These are phyloP conservation scores for Nomada ferruginata DNA, from an alignment of 2,888 invertebrate genomes.

Conservation along the genomic window DNA sequence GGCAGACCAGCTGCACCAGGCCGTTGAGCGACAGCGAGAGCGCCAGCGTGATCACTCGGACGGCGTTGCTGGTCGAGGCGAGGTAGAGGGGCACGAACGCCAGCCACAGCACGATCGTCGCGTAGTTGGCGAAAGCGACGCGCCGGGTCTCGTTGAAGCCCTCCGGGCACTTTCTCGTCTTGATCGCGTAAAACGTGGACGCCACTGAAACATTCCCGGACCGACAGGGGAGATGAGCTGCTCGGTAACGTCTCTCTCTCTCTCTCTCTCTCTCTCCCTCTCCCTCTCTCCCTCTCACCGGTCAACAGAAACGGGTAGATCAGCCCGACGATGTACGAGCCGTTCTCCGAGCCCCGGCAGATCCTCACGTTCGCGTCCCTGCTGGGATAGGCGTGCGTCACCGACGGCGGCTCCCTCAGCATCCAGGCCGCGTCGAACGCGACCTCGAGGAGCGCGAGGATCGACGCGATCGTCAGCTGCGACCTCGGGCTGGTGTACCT, in stretches of 20 bases:
- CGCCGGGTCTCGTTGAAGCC: constrained; percentile 87
- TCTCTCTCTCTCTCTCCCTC: too few species aligned
- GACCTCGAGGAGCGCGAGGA: constrained; percentile 85
- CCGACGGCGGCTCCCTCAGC: constrained; percentile 83
- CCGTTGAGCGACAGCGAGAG: constrained; percentile 85
- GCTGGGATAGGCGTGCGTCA: constrained; percentile 82
- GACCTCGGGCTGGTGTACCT: constrained; percentile 84
- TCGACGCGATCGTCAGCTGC: constrained; percentile 85
- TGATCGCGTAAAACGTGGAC: constrained; percentile 86
- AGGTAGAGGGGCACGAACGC: constrained; percentile 86
- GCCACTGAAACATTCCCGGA: constrained; percentile 71
- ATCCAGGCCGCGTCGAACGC: constrained; percentile 85
- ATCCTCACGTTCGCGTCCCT: constrained; percentile 79
- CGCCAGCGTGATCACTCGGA: constrained; percentile 85
- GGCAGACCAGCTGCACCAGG: constrained; percentile 85
- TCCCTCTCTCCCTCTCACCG: too few species aligned
- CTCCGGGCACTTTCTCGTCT: constrained; percentile 86
- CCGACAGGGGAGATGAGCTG: background rate
- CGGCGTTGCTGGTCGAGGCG: constrained; percentile 84
- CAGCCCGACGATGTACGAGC: constrained; percentile 85
- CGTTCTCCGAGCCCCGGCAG: constrained; percentile 84
- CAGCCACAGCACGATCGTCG: constrained; percentile 86
- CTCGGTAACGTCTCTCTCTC: too few species aligned
- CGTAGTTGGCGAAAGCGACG: constrained; percentile 86
- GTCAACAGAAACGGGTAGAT: constrained; percentile 86